Evolutionary conservation across 2,888 invertebrate species (phyloP).

Genomic region (Flabesymbios commensalis): DNA sequence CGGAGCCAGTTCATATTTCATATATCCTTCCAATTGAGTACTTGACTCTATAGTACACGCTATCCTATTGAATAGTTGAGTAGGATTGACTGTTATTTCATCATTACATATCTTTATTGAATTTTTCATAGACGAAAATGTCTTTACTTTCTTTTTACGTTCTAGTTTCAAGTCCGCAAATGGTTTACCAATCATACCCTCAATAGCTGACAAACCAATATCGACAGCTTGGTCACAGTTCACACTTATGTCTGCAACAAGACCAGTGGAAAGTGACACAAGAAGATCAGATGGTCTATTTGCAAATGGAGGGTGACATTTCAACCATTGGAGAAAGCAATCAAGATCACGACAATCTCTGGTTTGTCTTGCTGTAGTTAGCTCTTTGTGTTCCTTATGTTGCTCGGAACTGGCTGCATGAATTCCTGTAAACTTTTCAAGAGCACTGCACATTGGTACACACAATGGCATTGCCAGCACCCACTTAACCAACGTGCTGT

Average conservation of each 20-base stretch:
- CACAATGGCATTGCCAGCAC: not conserved
- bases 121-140: not conserved
- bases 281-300: not conserved
- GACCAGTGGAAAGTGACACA: not conserved
- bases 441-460: not conserved
- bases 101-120: not conserved
- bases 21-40: too few species aligned
- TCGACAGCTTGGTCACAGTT: not conserved
- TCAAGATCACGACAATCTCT: not conserved
- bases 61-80: not conserved
- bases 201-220: not conserved
- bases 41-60: too few species aligned
- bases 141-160: not conserved
- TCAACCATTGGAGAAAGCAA: not conserved
- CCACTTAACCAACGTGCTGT: not conserved
- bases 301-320: not conserved
- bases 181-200: not conserved
- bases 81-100: not conserved
- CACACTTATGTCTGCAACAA: too few species aligned
- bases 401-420: not conserved
- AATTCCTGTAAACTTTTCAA: not conserved
- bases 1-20: slow-evolving; percentile 21
- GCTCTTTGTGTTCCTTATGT: slow-evolving; percentile 1
- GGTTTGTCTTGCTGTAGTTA: not conserved
- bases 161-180: not conserved